A percentile compares a stretch with the other conserved stretches of the same genome.
Conservation (phyloP, 2,113 vertebrate genomes). For the Entosphenus tridentatus region DNA sequence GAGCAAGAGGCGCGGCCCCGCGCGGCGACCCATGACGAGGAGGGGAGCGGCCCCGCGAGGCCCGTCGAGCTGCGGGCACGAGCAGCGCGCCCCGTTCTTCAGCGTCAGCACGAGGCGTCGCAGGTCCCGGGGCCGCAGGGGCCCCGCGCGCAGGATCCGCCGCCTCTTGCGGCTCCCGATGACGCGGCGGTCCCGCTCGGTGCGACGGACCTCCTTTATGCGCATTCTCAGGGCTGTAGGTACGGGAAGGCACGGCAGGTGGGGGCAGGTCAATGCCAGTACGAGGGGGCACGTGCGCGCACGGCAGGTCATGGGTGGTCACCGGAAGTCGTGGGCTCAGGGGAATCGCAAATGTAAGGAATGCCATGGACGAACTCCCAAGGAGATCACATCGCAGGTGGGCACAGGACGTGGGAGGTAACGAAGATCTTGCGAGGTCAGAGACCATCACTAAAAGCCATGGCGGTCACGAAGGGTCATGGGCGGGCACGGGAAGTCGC, state of each 20-base stretch:
- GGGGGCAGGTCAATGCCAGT: too few species aligned
- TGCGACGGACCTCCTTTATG: not conserved
- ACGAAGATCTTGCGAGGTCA: too few species aligned
- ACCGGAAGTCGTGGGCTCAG: too few species aligned
- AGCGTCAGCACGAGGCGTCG: not conserved
- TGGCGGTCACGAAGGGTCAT: too few species aligned
- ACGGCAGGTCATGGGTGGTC: too few species aligned
- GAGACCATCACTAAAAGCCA: too few species aligned
- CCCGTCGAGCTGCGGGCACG: not conserved
- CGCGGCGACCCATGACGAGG: not conserved
- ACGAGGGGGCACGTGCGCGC: too few species aligned
- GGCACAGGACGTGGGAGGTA: too few species aligned
- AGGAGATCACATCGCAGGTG: too few species aligned
- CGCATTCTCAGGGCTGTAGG: conserved; percentile 4
- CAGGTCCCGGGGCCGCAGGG: conserved; percentile 2
- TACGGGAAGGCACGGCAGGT: not conserved
- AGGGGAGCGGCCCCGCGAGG: not conserved
- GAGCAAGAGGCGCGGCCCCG: not conserved
- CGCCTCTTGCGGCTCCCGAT: not conserved
- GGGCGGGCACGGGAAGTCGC: too few species aligned
- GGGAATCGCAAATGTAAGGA: too few species aligned
- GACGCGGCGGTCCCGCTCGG: conserved; percentile 4
- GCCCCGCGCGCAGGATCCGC: not conserved
- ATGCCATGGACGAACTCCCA: too few species aligned
- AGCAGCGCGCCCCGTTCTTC: not conserved